These are phyloP conservation scores for Campaea margaritaria DNA, from an alignment of 2,888 invertebrate genomes.

Conservation along the genomic window DNA sequence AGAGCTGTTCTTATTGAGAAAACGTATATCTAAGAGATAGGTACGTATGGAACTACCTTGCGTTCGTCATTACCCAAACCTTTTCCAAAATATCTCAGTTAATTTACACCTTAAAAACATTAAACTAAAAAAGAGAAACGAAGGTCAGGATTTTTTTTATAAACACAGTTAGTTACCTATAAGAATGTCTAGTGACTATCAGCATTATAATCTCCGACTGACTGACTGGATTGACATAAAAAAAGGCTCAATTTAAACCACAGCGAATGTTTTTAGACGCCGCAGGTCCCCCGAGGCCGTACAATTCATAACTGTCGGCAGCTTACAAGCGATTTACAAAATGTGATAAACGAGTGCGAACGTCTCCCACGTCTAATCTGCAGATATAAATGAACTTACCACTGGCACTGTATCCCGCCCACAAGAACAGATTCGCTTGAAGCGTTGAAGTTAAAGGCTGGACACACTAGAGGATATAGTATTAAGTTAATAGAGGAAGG, in stretches of 20 bases:
- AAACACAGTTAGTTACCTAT: no score
- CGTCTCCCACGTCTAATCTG: slow-evolving; percentile 53
- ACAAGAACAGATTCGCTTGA: slow-evolving; percentile 33
- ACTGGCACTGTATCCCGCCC: slow-evolving; percentile 32
- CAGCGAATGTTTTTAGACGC: slow-evolving; percentile 26
- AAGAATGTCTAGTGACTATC: no score
- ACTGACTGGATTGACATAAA: slow-evolving; percentile 16
- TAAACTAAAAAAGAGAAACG: no score
- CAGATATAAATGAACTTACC: slow-evolving; percentile 55
- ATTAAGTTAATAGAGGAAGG: no score
- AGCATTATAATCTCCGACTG: no score
- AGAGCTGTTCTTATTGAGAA: neutral
- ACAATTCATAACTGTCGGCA: slow-evolving; percentile 60
- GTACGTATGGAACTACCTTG: no score
- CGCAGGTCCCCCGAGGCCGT: slow-evolving; percentile 36
- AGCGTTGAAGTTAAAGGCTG: neutral
- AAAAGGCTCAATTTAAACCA: slow-evolving; percentile 24
- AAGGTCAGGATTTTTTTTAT: no score
- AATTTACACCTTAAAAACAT: no score
- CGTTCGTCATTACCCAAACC: no score
- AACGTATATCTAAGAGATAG: no score
- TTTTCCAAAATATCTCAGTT: no score
- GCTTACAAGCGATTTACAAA: slow-evolving; percentile 63
- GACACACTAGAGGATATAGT: neutral
- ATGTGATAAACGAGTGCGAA: slow-evolving; percentile 58